Evolutionary conservation across 2,113 vertebrate genomes (phyloP).

Genomic region (Dipodomys merriami): DNA sequence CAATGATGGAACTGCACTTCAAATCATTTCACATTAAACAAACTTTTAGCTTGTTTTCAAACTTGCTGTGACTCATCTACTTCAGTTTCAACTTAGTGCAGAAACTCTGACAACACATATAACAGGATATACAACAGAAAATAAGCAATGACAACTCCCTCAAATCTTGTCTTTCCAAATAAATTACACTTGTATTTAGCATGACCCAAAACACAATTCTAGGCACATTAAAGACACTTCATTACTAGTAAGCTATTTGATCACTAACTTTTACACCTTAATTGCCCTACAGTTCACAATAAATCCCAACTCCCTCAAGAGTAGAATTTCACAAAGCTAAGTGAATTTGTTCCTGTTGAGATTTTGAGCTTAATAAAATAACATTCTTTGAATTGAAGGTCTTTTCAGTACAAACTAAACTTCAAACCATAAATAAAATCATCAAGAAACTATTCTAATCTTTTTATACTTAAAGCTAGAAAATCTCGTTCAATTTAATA

Average conservation of each 20-base stretch:
- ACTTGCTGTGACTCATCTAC: background rate
- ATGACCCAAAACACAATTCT: conserved; percentile 31
- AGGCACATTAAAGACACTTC: conserved; percentile 28
- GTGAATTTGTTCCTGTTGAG: conserved; percentile 54
- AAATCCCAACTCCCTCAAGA: conserved; percentile 53
- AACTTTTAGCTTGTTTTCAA: conserved; percentile 22
- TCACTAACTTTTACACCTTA: conserved; percentile 50
- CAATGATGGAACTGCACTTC: conserved; percentile 32
- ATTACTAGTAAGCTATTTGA: conserved; percentile 20
- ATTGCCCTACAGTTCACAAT: conserved; percentile 59
- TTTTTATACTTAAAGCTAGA: conserved; percentile 31
- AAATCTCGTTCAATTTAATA: conserved; percentile 56
- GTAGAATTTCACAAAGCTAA: conserved; percentile 35
- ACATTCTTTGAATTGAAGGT: conserved; percentile 47
- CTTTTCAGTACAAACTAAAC: conserved; percentile 49
- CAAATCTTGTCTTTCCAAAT: background rate
- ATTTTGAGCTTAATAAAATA: conserved; percentile 53
- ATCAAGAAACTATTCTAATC: background rate
- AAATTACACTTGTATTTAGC: conserved; percentile 38
- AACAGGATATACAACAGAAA: background rate
- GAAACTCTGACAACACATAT: conserved; percentile 17
- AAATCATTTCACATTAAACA: background rate
- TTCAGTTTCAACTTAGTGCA: background rate
- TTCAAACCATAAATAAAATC: conserved; percentile 59
- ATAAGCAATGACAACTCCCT: background rate